Base-by-base conservation (phyloP, 2,888 invertebrate genomes). In the Clunio marinus region DNA sequence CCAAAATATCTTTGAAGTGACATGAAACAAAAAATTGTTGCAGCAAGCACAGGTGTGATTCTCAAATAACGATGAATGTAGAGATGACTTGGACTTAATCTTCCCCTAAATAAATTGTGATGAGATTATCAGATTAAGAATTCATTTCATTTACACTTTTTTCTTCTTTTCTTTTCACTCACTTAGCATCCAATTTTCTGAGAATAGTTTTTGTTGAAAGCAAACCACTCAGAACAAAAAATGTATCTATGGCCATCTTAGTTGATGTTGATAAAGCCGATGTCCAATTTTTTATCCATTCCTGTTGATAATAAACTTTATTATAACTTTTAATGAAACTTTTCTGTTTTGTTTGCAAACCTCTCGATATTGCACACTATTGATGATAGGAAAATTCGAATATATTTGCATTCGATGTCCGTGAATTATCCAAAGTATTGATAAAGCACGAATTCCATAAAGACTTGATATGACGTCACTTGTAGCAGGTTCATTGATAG, bases 181-280 rank as follows among this genome's bases (percentile, higher is more conserved):
- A 75, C 75, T 74, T 77, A 37, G 73, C 74, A 63, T 78, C 77
- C 75, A 78, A 73, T 70, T 78, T 76, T 8, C 76, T 77, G 70
- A 78, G 22, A 8, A 27, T 28, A 32, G 55, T 55, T 55, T 13
- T 66, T 15, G 46, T 46, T 10, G 32, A 15, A n/a, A 55, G 10
- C n/a, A 55, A 35, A 4, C 86, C 86, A 71, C 85, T 84, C 71
- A 86, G 75, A 20, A 83, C 75, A 73, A 87, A 85, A 75, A 87
- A 87, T 0, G 86, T 84, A 70, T 87, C 86, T 0, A 86, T 86
- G 1, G 55, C 51, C 22, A 66, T 66, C 1, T 15, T 2, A 10
- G 25, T 7, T 27, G 57, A 57, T 57, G 27, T 24, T 27, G 57
- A 13, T 13, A 25, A 20, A n/a, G n/a, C 15, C 8, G 57, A 25